Evolutionary conservation across 2,888 invertebrate species (phyloP), one percentile per base, ranked within the genome.

Genomic region (Alentia gelatinosa): DNA sequence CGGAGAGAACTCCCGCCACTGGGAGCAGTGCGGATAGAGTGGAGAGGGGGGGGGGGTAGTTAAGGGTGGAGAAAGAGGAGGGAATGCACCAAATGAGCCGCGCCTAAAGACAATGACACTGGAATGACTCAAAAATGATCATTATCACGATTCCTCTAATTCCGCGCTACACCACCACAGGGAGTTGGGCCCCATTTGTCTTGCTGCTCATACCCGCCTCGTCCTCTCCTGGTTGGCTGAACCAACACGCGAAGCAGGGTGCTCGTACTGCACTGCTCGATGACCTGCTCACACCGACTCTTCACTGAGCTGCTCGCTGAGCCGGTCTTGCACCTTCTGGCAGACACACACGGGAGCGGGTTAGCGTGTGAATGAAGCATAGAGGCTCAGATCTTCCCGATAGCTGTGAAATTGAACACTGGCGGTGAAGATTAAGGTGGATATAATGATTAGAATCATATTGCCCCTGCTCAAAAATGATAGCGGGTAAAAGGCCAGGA

Each of bases 51-150:
- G 47, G 47, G 47, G 47, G 47, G 47, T 9, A 19, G 47, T n/a
- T n/a, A n/a, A 19, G 47, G 47, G 47, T 47, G 47, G 47, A 19
- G 47, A 47, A 19, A 19, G 47, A 19, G 47, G 47, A 19, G 47
- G 47, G 47, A 19, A 5, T 4, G 35, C 35, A 15, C 79, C 35
- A 79, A 37, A 37, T 12, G 79, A 63, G 37, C 37, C 9, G 79
- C 15, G 47, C 26, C 68, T 88, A 83, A 89, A 89, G 90, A 91
- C 89, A 91, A 90, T 90, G 74, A 90, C 83, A 91, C 47, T n/a
- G 50, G 30, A 91, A 75, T 89, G 40, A 89, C 89, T 75, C 50
- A 89, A 75, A 91, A 89, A 90, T 90, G 47, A 56, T 84, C 83
- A 88, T 47, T 86, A 68, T n/a, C n/a, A n/a, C n/a, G n/a, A n/a